Base-by-base conservation (phyloP, 2,113 vertebrate genomes). In the Triplophysa rosa region DNA sequence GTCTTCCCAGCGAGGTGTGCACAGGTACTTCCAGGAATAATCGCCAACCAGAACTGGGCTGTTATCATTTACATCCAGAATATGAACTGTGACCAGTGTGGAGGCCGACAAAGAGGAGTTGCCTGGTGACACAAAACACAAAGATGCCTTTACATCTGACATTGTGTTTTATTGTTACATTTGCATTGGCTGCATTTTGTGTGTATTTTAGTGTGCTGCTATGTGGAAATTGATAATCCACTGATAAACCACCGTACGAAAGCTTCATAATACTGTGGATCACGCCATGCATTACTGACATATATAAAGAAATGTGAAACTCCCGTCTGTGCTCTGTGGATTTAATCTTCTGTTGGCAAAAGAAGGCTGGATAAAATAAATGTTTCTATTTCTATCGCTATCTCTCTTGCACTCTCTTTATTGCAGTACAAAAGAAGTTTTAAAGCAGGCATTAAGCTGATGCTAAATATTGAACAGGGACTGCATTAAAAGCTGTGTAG, bases 1-100 rank as follows among this genome's bases (percentile, higher is more conserved):
- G 47, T 89, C 89, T 81, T 94, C 91, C 86, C 91, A 92, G 75
- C 89, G 93, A 62, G 94, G 93, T 0, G 93, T 95, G 80, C 95
- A 96, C 84, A 96, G 90, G 82, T 94, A 92, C 79, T 94, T 93
- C 90, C 91, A 91, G 33, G 90, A 92, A 47, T 93, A 93, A 82
- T 94, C 91, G 24, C 93, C 93, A n/a, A 92, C 90, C 52, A 93
- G 84, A 65, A 91, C 90, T 0, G 92, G 93, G 63, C 91, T 92
- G 84, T 94, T 94, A 81, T 94, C 92, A 12, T 93, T 94, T 56
- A 94, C 90, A 68, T 93, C 93, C 85, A 93, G 84, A 78, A 96
- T 94, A 33, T 91, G 92, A 58, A 97, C 92, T 0, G 90, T 91
- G 4, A 96, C 88, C 65, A 91, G 81, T 0, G 91, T 94, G 42